These are phyloP conservation scores for Misgurnus mizolepis DNA, from an alignment of 2,113 vertebrate species.

Conservation along the genomic window DNA sequence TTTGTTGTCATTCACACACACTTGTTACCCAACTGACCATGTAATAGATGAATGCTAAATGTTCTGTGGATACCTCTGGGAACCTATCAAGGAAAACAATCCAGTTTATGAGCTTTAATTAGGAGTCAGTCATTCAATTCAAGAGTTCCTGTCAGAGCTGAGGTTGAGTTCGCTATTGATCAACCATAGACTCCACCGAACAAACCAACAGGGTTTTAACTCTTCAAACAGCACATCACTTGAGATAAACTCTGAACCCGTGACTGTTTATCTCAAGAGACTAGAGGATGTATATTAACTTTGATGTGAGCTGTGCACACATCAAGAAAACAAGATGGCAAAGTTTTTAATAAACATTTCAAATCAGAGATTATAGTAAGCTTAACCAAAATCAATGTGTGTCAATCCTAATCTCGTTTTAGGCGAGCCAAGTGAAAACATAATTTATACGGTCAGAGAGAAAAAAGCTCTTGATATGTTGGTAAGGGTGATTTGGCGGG, in stretches of 20 bases:
- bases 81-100: not conserved
- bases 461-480: not conserved
- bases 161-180: not conserved
- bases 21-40: not conserved
- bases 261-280: not conserved
- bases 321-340: not conserved
- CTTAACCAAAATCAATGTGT: constrained; percentile 25
- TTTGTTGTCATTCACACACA: not conserved
- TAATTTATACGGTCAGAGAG: constrained; percentile 12
- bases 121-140: not conserved
- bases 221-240: too few relatives aligned
- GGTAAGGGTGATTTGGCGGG: constrained; percentile 3
- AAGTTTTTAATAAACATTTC: constrained; percentile 25
- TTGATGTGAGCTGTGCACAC: not conserved
- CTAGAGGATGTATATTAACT: not conserved
- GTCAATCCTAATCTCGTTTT: constrained; percentile 33
- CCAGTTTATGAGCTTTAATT: not conserved
- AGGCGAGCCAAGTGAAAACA: constrained; percentile 28
- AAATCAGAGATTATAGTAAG: constrained; percentile 19
- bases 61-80: not conserved
- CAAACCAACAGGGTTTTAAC: not conserved
- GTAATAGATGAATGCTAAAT: not conserved
- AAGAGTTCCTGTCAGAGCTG: not conserved
- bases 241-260: not conserved
- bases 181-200: not conserved